Conservation (phyloP, 2,797 vertebrate species). For the Betta splendens region DNA sequence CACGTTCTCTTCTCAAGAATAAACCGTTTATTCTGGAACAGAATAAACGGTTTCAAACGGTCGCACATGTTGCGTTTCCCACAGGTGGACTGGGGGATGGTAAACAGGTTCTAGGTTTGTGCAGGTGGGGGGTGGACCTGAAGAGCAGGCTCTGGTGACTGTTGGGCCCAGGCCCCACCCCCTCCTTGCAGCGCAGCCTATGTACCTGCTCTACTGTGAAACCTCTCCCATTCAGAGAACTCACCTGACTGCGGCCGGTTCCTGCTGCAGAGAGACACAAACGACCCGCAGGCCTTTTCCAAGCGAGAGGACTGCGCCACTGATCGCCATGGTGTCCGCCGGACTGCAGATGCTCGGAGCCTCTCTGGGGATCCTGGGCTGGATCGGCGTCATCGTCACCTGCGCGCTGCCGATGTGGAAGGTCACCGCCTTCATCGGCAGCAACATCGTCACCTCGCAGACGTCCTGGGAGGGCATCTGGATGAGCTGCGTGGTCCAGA, state of each 20-base stretch:
- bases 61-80: not conserved
- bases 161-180: constrained; percentile 49
- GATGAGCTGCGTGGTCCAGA: constrained; percentile 95
- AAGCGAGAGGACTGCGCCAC: constrained; percentile 10
- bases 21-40: no score
- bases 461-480: constrained; percentile 93
- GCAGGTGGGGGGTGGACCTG: constrained; percentile 25
- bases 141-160: constrained; percentile 26
- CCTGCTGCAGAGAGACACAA: constrained; percentile 4
- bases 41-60: not conserved
- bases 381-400: constrained; percentile 87
- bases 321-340: constrained; percentile 86
- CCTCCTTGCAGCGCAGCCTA: constrained; percentile 20
- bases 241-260: constrained; percentile 5
- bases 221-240: constrained; percentile 41
- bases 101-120: constrained; percentile 33
- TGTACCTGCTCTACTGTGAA: constrained; percentile 29
- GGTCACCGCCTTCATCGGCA: constrained; percentile 90
- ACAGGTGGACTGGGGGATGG: not conserved
- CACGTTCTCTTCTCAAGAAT: not conserved
- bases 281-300: constrained; percentile 9
- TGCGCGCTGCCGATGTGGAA: constrained; percentile 95
- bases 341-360: constrained; percentile 93
- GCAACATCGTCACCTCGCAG: constrained; percentile 92
- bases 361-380: constrained; percentile 88